Evolutionary conservation across 2,888 invertebrate species (phyloP), one percentile per base, ranked within the genome.

Genomic region (Axea sp.): DNA sequence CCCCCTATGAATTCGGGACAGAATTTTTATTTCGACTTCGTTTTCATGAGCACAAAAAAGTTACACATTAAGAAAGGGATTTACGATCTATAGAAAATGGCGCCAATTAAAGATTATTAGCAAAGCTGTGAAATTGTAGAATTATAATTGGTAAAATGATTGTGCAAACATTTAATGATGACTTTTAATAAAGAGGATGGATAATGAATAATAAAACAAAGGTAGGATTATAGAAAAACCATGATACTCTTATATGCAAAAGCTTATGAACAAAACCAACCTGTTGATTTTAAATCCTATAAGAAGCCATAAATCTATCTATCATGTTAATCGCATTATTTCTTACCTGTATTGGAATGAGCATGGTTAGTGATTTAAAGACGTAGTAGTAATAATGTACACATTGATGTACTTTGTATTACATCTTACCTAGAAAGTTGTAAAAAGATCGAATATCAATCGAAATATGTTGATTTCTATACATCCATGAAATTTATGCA

Each of bases 241-340:
- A 28, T 45, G 53, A 53, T 53, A 53, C 51, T 64, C 51, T 8
- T 14, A 45, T 30, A 28, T 43, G 45, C 12, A 15, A 43, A 22
- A 33, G 19, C 35, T 47, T 47, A 55, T 43, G 17, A 30, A 15
- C 59, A 43, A 49, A 57, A 59, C 62, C 77, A 79, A 84, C 82
- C 82, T 83, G 83, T 84, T 84, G 83, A 83, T 82, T 83, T 82
- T 81, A 81, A 83, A 83, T 83, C 82, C 80, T 77, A 76, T 80
- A 81, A 82, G 82, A 77, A 75, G 79, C 68, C 75, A 79, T 82
- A 83, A 83, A 83, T 83, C 81, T 80, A 78, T 79, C 78, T 75
- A 79, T 79, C 79, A 76, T 55, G 73, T 76, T 83, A 83, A 83
- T 80, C 83, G 82, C 82, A 83, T 83, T 83, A 83, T 80, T 82